phyloP scores from a whole-genome alignment of 2,797 vertebrate genomes.

The Danio tinwini region DNA sequence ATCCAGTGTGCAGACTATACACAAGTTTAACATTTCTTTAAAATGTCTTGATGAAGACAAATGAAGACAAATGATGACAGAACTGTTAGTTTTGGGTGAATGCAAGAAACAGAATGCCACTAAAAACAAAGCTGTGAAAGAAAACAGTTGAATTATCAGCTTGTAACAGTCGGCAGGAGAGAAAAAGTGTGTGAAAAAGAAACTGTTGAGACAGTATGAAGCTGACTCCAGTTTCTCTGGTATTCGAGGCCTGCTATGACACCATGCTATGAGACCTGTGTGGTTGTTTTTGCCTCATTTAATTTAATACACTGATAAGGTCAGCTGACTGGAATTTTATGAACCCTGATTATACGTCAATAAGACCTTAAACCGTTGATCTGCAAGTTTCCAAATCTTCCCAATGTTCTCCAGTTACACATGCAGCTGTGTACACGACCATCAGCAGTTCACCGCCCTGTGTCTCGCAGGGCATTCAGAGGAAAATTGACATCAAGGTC shows the following conservation, averaged over 20 bases:
- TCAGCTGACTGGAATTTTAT: conserved; percentile 20
- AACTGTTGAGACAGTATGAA: background rate
- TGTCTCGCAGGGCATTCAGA: conserved; percentile 18
- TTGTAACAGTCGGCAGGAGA: conserved; percentile 2
- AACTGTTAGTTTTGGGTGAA: background rate
- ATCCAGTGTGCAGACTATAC: background rate
- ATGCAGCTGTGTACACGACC: conserved; percentile 20
- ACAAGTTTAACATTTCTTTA: background rate
- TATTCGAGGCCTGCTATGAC: background rate
- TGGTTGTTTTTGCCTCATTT: background rate
- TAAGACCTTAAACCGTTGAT: conserved; percentile 17
- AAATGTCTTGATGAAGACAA: background rate
- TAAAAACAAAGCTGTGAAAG: background rate
- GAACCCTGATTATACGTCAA: background rate
- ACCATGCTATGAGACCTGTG: background rate
- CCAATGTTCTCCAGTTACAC: conserved; percentile 39
- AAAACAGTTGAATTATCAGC: conserved; percentile 4
- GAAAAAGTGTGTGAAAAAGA: background rate
- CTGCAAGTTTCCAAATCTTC: conserved; percentile 24
- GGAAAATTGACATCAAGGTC: conserved; percentile 39
- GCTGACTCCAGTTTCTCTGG: background rate
- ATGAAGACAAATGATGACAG: background rate
- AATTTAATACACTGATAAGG: conserved; percentile 16
- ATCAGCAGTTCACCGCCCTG: conserved; percentile 12
- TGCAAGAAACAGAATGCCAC: background rate